Evolutionary conservation across 2,888 invertebrate species (phyloP), one percentile per base, ranked within the genome.

Genomic region (Limnephilus marmoratus): DNA sequence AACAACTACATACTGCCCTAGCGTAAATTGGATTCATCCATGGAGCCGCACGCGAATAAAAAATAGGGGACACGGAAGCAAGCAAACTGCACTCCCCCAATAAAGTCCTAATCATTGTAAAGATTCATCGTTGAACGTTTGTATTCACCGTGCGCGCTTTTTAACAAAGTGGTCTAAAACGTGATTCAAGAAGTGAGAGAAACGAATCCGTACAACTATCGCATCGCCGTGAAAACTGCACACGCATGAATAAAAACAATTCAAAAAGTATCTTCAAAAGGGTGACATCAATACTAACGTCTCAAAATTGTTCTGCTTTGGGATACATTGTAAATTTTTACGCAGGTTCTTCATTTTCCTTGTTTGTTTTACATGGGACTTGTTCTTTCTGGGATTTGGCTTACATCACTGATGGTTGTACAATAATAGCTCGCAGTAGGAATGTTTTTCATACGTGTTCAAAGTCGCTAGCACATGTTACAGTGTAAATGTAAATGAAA

Each of bases 371-470:
- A 24, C 7, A 49, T 7, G 53, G 9, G 9, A 2, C 68, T n/a
- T 24, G 68, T 24, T 68, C 45, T 49, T n/a, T 11, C 29, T 45
- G 45, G 45, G 15, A 86, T 53, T 34, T 34, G 68, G 53, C 53
- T 87, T 87, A 53, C 87, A 87, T 87, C 87, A 87, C 34, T 68
- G 31, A 31, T 31, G 15, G 13, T 29, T 86, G 53, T 87, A 53
- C 34, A 87, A 34, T 87, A 85, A 85, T 87, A 87, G 87, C 87
- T 87, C 87, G 4, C 31, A 86, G 85, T 86, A 24, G 31, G 53
- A 87, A 87, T 86, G 45, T 41, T 85, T 85, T 85, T 86, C 86
- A 86, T 45, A 86, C 86, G 45, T 45, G 86, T 86, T 45, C 86
- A 49, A 34, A 86, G 86, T 86, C 86, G 45, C 45, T 86, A n/a